Percentiles rank a stretch among this genome's conserved stretches.
These are phyloP conservation scores for Diglossa brunneiventris DNA, from an alignment of 2,113 vertebrate species.

Conservation along the genomic window DNA sequence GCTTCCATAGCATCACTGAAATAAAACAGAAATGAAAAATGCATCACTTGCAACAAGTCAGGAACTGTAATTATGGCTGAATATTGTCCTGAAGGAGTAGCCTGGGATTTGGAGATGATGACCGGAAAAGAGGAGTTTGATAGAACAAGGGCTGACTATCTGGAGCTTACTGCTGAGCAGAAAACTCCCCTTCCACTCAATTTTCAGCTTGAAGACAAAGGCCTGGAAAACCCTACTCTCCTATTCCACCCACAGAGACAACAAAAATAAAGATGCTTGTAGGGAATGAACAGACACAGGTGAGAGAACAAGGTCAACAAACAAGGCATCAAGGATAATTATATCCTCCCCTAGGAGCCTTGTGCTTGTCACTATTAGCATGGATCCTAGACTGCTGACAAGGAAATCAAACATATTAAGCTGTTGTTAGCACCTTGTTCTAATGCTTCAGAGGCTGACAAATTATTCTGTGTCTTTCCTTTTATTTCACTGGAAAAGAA, in stretches of 20 bases:
- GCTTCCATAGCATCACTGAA: constrained; percentile 96
- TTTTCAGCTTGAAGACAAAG: background rate
- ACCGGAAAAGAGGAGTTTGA: background rate
- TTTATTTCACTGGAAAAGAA: background rate
- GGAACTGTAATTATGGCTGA: background rate
- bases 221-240: background rate
- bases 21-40: constrained; percentile 22
- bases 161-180: background rate
- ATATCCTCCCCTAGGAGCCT: background rate
- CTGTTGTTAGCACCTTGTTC: background rate
- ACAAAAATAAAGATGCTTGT: background rate
- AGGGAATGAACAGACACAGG: background rate
- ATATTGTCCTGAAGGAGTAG: background rate
- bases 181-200: background rate
- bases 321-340: background rate
- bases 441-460: background rate
- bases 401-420: background rate
- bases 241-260: background rate
- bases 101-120: background rate
- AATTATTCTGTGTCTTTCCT: background rate
- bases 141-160: background rate
- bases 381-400: background rate
- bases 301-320: background rate
- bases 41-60: background rate
- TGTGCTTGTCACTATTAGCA: background rate